Percentiles rank a stretch among this genome's conserved stretches.
These are phyloP conservation scores for Oreotrochilus melanogaster DNA, from an alignment of 2,113 vertebrate species.

Conservation along the genomic window DNA sequence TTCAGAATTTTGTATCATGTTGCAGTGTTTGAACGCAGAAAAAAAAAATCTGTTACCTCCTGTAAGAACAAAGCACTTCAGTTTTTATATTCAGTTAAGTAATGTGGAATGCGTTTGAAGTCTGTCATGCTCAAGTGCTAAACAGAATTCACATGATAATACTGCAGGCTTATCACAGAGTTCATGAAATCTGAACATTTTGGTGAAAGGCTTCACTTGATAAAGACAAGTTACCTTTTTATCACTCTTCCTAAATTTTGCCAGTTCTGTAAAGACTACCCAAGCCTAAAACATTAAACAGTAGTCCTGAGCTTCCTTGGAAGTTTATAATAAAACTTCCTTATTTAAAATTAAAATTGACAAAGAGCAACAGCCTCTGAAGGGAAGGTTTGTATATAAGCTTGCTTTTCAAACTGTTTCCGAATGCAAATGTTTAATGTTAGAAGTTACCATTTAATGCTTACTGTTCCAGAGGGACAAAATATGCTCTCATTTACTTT, in stretches of 20 bases:
- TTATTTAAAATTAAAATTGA: not conserved
- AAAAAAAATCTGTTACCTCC: not conserved
- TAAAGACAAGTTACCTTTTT: not conserved
- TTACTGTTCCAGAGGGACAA: not conserved
- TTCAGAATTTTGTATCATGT: not conserved
- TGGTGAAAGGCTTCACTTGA: slow-evolving; percentile 4
- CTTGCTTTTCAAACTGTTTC: slow-evolving; percentile 10
- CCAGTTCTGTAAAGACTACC: not conserved
- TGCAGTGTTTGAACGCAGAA: not conserved
- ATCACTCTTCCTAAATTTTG: slow-evolving; percentile 4
- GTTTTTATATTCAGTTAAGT: not conserved
- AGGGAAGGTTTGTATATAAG: slow-evolving; percentile 67
- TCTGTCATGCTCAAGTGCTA: slow-evolving; percentile 32
- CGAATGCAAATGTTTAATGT: not conserved
- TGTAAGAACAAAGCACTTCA: slow-evolving; percentile 14
- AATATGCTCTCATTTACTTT: not conserved
- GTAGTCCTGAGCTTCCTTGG: slow-evolving; percentile 12
- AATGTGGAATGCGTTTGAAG: slow-evolving; percentile 32
- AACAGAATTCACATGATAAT: not conserved
- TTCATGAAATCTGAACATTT: not conserved
- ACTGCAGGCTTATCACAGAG: not conserved
- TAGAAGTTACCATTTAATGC: not conserved
- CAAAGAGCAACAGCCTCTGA: slow-evolving; percentile 35
- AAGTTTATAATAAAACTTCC: slow-evolving; percentile 21
- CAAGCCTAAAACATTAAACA: not conserved